Conservation (phyloP, 2,113 vertebrate genomes). For the Boulengeromyrus knoepffleri region DNA sequence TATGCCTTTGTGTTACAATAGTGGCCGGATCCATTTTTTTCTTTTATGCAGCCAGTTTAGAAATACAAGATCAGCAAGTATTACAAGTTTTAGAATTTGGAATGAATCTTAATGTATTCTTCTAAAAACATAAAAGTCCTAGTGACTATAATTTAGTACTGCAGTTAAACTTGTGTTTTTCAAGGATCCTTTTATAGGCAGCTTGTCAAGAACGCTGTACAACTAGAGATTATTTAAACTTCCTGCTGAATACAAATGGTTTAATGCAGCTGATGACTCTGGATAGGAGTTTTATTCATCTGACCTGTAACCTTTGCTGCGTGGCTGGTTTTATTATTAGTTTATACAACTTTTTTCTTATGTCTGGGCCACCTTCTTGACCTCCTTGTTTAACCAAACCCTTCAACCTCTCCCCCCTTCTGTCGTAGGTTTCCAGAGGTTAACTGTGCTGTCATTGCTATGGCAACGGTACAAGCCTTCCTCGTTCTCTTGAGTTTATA, state of each 20-base stretch:
- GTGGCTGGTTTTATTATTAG: not conserved
- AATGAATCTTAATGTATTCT: not conserved
- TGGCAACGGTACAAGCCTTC: constrained; percentile 36
- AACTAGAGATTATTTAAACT: not conserved
- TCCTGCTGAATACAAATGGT: not conserved
- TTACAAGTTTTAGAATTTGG: not conserved
- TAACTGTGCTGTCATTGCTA: constrained; percentile 39
- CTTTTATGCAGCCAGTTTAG: not conserved
- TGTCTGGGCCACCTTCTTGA: constrained; percentile 8
- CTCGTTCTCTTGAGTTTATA: constrained; percentile 41
- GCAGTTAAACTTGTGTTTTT: not conserved
- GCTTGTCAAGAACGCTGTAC: not conserved
- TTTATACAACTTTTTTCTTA: not conserved
- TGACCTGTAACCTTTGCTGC: not conserved
- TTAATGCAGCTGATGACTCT: not conserved
- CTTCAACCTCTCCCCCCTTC: constrained; percentile 16
- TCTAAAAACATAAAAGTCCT: not conserved
- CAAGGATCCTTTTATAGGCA: not conserved
- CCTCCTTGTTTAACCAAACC: not conserved
- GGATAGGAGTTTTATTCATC: not conserved
- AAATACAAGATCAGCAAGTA: not conserved
- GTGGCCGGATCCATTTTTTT: not conserved
- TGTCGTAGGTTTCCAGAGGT: constrained; percentile 39
- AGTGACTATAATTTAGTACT: not conserved
- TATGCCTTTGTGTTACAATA: not conserved